Conservation (phyloP, 1,140 invertebrate genomes). For the Trichomalopsis sarcophagae region DNA sequence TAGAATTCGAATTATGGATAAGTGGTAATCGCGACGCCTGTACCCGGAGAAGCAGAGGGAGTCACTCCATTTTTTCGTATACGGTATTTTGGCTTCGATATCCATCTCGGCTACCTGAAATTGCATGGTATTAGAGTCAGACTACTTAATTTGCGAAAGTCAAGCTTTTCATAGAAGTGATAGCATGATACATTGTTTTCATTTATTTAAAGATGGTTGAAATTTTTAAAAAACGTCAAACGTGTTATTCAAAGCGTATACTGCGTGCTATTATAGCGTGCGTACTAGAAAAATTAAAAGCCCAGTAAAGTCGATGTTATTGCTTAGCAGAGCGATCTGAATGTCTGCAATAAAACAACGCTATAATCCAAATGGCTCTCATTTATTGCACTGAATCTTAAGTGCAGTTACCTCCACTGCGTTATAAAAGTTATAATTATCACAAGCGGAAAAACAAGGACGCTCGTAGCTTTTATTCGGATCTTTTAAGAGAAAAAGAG, state of each 20-base stretch:
- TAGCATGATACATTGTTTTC: too few relatives aligned
- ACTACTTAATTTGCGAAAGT: constrained; percentile 40
- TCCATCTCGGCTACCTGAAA: background rate
- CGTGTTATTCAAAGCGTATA: background rate
- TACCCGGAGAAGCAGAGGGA: background rate
- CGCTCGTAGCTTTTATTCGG: background rate
- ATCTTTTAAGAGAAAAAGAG: background rate
- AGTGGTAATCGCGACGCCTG: constrained; percentile 26
- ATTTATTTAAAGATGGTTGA: too few relatives aligned
- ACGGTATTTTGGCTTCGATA: constrained; percentile 32
- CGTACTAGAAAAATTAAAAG: background rate
- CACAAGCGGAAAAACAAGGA: background rate
- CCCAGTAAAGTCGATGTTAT: background rate
- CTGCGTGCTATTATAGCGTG: background rate
- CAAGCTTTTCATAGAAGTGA: background rate
- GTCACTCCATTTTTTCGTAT: background rate
- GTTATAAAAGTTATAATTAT: background rate
- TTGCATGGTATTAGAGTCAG: constrained; percentile 27
- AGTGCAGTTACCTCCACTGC: background rate
- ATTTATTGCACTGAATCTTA: background rate
- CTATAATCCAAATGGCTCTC: background rate
- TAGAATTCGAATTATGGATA: constrained; percentile 50
- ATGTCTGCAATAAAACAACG: background rate
- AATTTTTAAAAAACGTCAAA: background rate
- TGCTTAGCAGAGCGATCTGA: background rate